Evolutionary conservation across 2,113 vertebrate genomes (phyloP), one percentile per base, ranked within the genome.

Genomic region (Urocynchramus pylzowi): DNA sequence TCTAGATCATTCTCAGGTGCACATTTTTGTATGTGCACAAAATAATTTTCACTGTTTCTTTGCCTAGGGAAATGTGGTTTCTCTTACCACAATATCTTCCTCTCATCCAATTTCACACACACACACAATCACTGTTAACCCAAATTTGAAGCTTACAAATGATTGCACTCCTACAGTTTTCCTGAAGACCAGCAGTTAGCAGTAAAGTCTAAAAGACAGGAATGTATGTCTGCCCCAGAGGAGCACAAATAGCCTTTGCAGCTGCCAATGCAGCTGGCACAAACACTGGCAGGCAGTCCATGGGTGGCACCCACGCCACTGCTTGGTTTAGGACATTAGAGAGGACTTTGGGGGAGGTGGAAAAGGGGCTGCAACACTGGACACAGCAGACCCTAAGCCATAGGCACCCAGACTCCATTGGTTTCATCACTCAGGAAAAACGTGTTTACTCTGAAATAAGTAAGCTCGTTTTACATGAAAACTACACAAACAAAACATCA

Each of bases 281-380:
- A 84, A 54, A 31, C 37, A 8, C 21, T 39, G 41, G 14, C 21
- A 60, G 28, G 22, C 44, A 18, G 30, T 64, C 49, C 21, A 35
- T 3, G 5, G 31, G 6, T 3, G 27, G 22, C 21, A 74, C 13
- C 19, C 44, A 20, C 1, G 0, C 3, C 47, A 16, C 42, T 39
- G 26, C 50, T 84, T 42, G 33, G 17, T 56, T 84, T 50, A 35
- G 16, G 21, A 28, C 63, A 21, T n/a, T 21, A 17, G 18, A 74
- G 42, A 49, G 17, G 15, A 24, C 54, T 35, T 16, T 16, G 60
- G 61, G 4, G 20, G 26, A 79, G 26, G 13, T n/a, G 20, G 57
- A 60, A 86, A 59, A 2, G 6, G 16, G 17, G 30, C 16, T 52
- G 54, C 33, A 60, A 10, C 7, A 35, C 12, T 33, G 20, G 16